Base-by-base conservation (phyloP, 2,888 invertebrate species). In the Lochmaea crataegi region DNA sequence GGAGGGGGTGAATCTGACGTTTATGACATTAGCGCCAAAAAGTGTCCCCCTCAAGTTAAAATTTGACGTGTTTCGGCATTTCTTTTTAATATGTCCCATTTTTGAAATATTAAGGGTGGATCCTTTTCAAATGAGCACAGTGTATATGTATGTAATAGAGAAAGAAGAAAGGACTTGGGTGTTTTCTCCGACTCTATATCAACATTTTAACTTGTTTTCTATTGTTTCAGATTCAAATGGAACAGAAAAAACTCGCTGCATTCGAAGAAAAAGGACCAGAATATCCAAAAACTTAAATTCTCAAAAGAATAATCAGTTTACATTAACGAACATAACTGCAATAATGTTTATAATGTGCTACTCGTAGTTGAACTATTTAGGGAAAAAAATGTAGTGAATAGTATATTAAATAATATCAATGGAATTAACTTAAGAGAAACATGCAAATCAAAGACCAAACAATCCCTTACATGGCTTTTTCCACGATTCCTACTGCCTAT, bases 381-480 rank as follows among this genome's bases (percentile, higher is more conserved):
- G 6, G 10, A 10, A 10, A 18, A 11, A 18, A 18, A 18, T 53
- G 16, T 5, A 16, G 2, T 18, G 26, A 12, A 64, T 18, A 26
- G 32, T 22, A 11, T 18, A 18, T 16, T 32, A 2, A 22, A 6
- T 56, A 3, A 22, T 10, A 53, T 57, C 42, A 67, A 67, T 68
- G 68, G 41, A 61, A 51, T 48, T 61, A 61, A 51, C 16, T 61
- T 16, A 38, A 69, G 6, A 56, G 10, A 41, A 66, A 38, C 16
- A 63, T 69, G 69, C 26, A 51, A 41, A 69, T 69, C 32, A 63
- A 69, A 69, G 41, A 63, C 26, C 51, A 61, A 63, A 18, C 69
- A 42, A 41, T 41, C 10, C 63, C 69, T 63, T 61, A 51, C 41
- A 45, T 26, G 12, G 58, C 56, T 51, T 16, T 61, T 32, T 60